Conservation (phyloP, 2,797 vertebrate species). For the Enteromius afrohamiltoni region DNA sequence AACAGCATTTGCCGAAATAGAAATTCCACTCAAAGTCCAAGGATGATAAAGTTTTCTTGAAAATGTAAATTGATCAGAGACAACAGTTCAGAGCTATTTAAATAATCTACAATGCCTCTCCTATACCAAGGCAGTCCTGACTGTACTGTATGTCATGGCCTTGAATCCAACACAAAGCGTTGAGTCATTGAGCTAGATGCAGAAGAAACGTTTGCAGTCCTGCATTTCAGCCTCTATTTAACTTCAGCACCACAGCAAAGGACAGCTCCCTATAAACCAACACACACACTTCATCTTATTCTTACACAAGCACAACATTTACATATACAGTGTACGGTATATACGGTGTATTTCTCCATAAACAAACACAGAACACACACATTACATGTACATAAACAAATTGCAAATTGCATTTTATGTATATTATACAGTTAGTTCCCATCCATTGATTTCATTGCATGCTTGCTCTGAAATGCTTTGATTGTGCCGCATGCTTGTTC, state of each 20-base stretch:
- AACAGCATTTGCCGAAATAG: not conserved
- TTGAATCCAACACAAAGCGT: conserved; percentile 49
- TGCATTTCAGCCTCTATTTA: conserved; percentile 21
- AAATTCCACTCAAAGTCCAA: conserved; percentile 26
- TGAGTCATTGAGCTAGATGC: conserved; percentile 48
- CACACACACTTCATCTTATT: not conserved
- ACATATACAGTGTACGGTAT: not conserved
- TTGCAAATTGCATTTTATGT: not conserved
- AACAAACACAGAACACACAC: not conserved
- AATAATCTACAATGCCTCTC: conserved; percentile 27
- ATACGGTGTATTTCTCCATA: not conserved
- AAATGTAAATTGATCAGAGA: conserved; percentile 28
- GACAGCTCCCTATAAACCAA: conserved; percentile 49
- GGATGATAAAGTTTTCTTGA: not conserved
- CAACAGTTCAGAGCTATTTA: conserved; percentile 41
- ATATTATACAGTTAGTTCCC: not conserved
- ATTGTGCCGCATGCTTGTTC: not conserved
- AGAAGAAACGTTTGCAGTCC: conserved; percentile 37
- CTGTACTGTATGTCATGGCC: conserved; percentile 33
- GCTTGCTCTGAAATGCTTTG: not conserved
- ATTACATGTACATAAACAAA: not conserved
- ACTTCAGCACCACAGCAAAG: conserved; percentile 50
- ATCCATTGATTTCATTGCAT: too few relatives aligned
- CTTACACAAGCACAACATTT: not conserved
- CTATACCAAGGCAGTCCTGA: conserved; percentile 25